Evolutionary conservation across 2,113 vertebrate genomes (phyloP).

Genomic region (Bubo scandiacus): DNA sequence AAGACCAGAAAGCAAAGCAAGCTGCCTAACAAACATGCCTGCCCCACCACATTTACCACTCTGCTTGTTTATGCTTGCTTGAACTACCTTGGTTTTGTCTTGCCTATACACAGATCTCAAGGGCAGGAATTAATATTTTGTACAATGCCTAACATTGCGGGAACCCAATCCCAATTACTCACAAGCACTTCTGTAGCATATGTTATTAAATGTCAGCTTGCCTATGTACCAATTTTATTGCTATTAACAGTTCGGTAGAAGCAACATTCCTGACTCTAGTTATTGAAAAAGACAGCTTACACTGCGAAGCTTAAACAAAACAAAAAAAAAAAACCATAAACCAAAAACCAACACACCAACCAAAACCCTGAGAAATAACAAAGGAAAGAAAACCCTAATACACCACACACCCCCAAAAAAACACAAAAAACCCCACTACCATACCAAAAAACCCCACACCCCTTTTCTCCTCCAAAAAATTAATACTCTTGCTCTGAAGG

Average conservation of each 20-base stretch:
- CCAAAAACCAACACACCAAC: background rate
- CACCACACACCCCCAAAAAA: background rate
- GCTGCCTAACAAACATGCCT: background rate
- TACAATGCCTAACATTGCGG: background rate
- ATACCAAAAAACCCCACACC: background rate
- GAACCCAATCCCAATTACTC: background rate
- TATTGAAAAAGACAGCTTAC: background rate
- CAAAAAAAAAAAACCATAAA: too few relatives aligned
- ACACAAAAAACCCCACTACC: background rate
- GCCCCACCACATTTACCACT: background rate
- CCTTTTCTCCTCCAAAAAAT: background rate
- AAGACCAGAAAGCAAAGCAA: background rate
- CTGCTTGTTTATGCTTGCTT: background rate
- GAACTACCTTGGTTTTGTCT: background rate
- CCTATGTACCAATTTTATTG: background rate
- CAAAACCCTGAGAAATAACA: too few relatives aligned
- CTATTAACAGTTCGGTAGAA: background rate
- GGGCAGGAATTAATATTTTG: background rate
- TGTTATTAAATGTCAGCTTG: background rate
- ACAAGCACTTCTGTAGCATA: background rate
- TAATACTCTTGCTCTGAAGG: background rate
- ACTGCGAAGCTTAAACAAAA: background rate
- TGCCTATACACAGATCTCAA: background rate
- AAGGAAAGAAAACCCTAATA: too few relatives aligned
- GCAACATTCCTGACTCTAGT: background rate